Conservation (phyloP, 2,797 vertebrate genomes). For the Lepilemur septentrionalis region DNA sequence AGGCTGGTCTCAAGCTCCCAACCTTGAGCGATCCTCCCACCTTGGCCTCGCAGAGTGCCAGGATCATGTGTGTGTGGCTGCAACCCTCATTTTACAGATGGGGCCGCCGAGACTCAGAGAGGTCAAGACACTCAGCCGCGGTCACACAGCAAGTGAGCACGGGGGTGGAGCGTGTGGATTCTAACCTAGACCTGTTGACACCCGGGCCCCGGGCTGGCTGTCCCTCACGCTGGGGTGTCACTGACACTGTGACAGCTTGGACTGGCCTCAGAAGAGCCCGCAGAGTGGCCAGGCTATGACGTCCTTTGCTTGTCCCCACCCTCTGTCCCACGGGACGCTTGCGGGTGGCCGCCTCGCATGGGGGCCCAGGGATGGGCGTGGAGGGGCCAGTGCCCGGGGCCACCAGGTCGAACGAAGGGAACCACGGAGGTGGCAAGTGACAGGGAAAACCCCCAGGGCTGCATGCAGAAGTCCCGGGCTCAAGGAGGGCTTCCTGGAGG, state of each 20-base stretch:
- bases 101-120: background rate
- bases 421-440: background rate
- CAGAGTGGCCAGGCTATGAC: accelerated
- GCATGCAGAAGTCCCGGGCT: background rate
- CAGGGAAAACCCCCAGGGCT: background rate
- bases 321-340: background rate
- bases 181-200: background rate
- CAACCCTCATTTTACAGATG: background rate
- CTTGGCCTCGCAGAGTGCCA: too few species aligned
- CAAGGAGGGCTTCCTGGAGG: background rate
- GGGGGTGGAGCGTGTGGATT: accelerated
- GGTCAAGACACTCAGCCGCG: too few species aligned
- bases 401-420: background rate
- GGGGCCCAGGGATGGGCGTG: background rate
- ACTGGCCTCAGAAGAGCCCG: accelerated
- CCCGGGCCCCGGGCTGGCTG: background rate
- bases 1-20: too few species aligned
- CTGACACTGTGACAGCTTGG: background rate
- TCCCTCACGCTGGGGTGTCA: background rate
- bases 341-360: too few species aligned
- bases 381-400: background rate
- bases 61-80: too few species aligned
- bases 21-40: too few species aligned
- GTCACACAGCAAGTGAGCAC: background rate
- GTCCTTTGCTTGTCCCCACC: background rate